These are phyloP conservation scores for Kryptolebias ocellatus DNA, from an alignment of 2,797 vertebrate species.

Conservation along the genomic window DNA sequence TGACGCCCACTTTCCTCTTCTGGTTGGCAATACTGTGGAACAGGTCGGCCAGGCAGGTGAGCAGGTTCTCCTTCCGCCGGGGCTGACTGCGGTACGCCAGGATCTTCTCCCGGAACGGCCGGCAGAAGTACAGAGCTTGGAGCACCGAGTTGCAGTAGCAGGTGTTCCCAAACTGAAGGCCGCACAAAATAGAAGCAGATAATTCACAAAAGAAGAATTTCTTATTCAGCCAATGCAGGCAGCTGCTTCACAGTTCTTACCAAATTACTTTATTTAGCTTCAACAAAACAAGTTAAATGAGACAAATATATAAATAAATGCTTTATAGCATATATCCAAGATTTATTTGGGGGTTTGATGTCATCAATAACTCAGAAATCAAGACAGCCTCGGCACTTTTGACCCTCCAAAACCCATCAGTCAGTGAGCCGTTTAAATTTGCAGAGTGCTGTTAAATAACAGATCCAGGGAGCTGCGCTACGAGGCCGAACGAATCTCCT, in stretches of 20 bases:
- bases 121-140: constrained; percentile 96
- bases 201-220: no score
- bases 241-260: no score
- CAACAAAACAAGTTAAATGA: no score
- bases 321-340: no score
- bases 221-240: no score
- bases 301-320: no score
- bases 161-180: constrained; percentile 93
- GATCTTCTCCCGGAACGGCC: constrained; percentile 96
- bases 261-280: no score
- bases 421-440: no score
- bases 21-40: constrained; percentile 98
- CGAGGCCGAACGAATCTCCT: neutral
- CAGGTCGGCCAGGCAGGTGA: constrained; percentile 95
- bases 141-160: constrained; percentile 99
- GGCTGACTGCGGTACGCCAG: constrained; percentile 96
- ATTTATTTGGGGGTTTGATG: neutral
- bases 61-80: constrained; percentile 95
- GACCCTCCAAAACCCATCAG: neutral
- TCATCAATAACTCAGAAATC: neutral
- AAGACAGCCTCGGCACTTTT: neutral
- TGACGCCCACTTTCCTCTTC: constrained; percentile 98
- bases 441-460: no score
- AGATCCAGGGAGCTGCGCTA: no score
- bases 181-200: neutral